A percentile compares a stretch with the other conserved stretches of the same genome.
Evolutionary conservation across 2,113 vertebrate species (phyloP).

Genomic region (Pachycephala philippinensis): DNA sequence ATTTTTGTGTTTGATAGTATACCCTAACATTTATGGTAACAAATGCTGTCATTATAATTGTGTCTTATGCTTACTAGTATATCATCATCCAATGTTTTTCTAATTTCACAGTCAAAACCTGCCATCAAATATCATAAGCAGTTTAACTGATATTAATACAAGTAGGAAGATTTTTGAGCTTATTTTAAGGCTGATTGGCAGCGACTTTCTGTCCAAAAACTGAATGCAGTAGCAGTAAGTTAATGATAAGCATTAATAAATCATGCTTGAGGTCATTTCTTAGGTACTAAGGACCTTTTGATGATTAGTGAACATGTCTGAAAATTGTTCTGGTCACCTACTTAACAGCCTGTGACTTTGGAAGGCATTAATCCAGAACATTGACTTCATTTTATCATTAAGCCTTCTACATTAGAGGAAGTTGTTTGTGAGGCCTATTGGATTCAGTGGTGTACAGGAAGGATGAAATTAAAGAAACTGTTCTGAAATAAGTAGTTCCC

Average conservation of each 20-base stretch:
- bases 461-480: background rate
- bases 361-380: constrained; percentile 46
- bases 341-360: constrained; percentile 21
- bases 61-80: background rate
- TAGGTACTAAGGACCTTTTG: constrained; percentile 31
- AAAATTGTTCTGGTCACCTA: constrained; percentile 26
- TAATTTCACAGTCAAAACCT: constrained; percentile 3
- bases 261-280: background rate
- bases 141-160: background rate
- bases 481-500: background rate
- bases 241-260: constrained; percentile 46
- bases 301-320: constrained; percentile 6
- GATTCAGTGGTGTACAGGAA: background rate
- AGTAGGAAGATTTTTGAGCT: constrained; percentile 10
- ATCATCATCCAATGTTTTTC: background rate
- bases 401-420: background rate
- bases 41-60: background rate
- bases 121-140: background rate
- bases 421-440: background rate
- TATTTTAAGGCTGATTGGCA: constrained; percentile 39
- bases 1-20: background rate
- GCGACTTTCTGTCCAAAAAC: background rate
- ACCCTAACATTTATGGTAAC: background rate
- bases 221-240: background rate
- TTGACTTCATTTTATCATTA: constrained; percentile 28